phyloP scores from a whole-genome alignment of 2,113 vertebrate species.

The Sinocyclocheilus rhinocerous region DNA sequence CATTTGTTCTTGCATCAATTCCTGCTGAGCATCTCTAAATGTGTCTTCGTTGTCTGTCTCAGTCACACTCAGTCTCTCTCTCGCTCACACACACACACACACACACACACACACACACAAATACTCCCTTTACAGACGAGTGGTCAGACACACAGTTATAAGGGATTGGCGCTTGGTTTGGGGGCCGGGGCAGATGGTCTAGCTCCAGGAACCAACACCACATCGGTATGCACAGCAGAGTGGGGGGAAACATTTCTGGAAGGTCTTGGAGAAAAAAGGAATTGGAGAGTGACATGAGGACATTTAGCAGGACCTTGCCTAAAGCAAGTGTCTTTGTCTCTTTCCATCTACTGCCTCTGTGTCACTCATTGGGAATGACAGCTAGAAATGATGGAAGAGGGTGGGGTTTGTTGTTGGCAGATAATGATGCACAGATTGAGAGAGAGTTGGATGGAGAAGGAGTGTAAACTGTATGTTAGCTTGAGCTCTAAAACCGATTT shows the following conservation, averaged over 20 bases:
- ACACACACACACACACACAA: neutral
- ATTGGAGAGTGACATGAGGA: slow-evolving; percentile 63
- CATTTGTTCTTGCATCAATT: slow-evolving; percentile 39
- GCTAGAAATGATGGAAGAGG: slow-evolving; percentile 25
- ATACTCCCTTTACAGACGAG: neutral
- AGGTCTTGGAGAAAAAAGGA: slow-evolving; percentile 49
- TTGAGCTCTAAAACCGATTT: neutral
- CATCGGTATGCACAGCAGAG: slow-evolving; percentile 61
- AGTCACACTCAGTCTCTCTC: neutral
- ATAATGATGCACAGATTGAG: slow-evolving; percentile 50
- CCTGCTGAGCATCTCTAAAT: slow-evolving; percentile 34
- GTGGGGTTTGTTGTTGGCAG: slow-evolving; percentile 41
- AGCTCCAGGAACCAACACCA: slow-evolving; percentile 65
- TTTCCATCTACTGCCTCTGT: slow-evolving; percentile 36
- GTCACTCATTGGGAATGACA: slow-evolving; percentile 44
- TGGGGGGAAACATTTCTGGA: slow-evolving; percentile 49
- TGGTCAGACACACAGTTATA: slow-evolving; percentile 4
- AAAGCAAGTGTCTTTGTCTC: slow-evolving; percentile 54
- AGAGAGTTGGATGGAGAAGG: slow-evolving; percentile 30
- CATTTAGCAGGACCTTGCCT: slow-evolving; percentile 66
- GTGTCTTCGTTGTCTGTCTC: neutral
- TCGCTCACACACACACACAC: neutral
- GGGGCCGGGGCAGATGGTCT: slow-evolving; percentile 67
- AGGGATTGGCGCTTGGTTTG: slow-evolving; percentile 43
- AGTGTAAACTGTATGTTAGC: neutral